Evolutionary conservation across 2,113 vertebrate species (phyloP), one percentile per base, ranked within the genome.

Genomic region (Brachirus orientalis): DNA sequence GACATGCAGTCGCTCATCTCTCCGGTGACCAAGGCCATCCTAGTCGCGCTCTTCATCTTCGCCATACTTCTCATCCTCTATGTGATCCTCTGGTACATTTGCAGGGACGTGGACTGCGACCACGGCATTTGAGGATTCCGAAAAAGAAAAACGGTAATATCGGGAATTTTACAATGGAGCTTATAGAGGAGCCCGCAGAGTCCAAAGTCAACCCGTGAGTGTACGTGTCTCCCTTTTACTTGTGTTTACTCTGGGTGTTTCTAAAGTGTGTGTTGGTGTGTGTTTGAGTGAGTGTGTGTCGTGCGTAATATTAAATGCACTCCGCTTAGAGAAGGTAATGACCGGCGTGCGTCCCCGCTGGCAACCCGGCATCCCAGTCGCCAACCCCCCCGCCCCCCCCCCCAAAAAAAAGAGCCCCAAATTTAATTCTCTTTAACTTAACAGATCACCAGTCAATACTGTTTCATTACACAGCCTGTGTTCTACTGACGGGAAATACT

Each of bases 81-180:
- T 89, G 96, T 98, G 90, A 98, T 98, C 82, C 94, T 98, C 19
- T 98, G 97, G 97, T 98, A 98, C 93, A 98, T 98, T 87, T 98
- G 97, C 93, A 94, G 97, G 70, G 97, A 98, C 91, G 96, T 96
- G 86, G 97, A 98, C 91, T 98, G 96, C 84, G 97, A 98, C 82
- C 97, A 97, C 92, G 97, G 97, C 59, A 94, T 98, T 84, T 98
- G 94, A 98, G 88, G 86, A 90, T 85, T 83, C 77, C 66, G 51
- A 64, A 64, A 22, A 65, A 77, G 67, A 64, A 22, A 65, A 77
- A 43, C 60, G 67, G 37, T 78, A 79, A 64, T 62, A 74, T 55
- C 22, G 45, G 82, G 70, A 48, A 57, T 68, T 63, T 66, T 54
- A 33, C 65, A 14, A 82, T 82, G 82, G 80, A 73, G 71, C 71